Evolutionary conservation across 2,888 invertebrate genomes (phyloP).

Genomic region (Mythimna albipuncta): DNA sequence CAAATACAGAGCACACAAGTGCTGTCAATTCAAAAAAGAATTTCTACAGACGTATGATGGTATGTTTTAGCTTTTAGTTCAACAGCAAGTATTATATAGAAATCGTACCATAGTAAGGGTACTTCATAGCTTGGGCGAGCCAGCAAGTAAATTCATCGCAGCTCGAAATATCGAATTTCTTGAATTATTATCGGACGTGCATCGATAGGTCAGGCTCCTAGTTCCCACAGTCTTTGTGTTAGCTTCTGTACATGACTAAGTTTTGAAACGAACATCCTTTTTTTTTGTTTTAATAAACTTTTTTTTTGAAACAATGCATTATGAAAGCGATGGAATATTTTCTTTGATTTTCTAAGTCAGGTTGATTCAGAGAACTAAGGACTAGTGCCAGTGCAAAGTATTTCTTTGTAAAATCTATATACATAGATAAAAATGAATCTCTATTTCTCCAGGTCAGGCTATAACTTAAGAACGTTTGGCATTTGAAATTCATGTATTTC

Average conservation of each 20-base stretch:
- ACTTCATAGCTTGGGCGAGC: neutral
- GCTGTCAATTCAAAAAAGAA: no score
- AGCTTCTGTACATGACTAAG: neutral
- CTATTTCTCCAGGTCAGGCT: no score
- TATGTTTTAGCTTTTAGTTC: neutral
- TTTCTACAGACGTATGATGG: no score
- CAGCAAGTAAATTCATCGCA: conserved; percentile 17
- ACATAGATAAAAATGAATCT: no score
- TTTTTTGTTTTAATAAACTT: neutral
- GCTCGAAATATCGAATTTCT: conserved; percentile 41
- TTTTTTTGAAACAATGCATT: neutral
- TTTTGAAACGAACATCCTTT: neutral
- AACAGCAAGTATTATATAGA: neutral
- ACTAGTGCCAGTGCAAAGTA: no score
- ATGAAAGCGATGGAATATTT: neutral
- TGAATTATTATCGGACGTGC: conserved; percentile 20
- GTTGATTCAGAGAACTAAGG: neutral
- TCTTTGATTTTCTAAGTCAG: neutral
- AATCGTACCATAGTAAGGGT: neutral
- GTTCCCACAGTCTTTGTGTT: neutral
- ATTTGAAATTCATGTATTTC: no score
- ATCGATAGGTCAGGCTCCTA: conserved; percentile 15
- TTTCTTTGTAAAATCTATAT: no score
- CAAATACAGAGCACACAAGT: no score
- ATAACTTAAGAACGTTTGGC: no score